phyloP scores from a whole-genome alignment of 2,113 vertebrate genomes.

The Manacus vitellinus region DNA sequence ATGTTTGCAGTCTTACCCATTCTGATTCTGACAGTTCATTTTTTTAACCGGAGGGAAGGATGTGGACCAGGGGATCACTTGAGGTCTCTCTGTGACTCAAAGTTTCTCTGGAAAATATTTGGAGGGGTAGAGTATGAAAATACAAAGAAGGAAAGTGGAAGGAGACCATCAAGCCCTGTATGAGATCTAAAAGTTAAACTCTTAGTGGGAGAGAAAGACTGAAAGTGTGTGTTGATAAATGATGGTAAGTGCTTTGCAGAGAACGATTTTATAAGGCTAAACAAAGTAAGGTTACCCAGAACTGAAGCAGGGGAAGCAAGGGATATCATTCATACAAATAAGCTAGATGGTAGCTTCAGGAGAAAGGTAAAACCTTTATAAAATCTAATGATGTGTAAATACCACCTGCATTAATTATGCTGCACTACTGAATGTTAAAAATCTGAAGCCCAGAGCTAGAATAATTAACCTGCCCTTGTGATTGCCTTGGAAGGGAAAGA shows the following conservation, averaged over 20 bases:
- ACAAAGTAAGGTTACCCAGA: background rate
- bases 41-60: background rate
- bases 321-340: slow-evolving; percentile 15
- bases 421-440: slow-evolving; percentile 41
- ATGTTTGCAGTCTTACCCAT: background rate
- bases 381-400: slow-evolving; percentile 71
- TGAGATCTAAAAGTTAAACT: background rate
- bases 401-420: slow-evolving; percentile 69
- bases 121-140: background rate
- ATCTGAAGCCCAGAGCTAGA: slow-evolving; percentile 20
- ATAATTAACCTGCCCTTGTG: slow-evolving; percentile 68
- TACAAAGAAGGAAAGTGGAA: background rate
- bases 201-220: background rate
- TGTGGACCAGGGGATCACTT: background rate
- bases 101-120: background rate
- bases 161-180: background rate
- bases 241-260: background rate
- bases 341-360: slow-evolving; percentile 24
- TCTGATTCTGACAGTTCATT: background rate
- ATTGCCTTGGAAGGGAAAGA: slow-evolving; percentile 36
- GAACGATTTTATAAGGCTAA: slow-evolving; percentile 16
- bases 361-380: slow-evolving; percentile 60
- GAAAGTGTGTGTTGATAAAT: background rate
- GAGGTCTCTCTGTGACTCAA: background rate
- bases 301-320: background rate